Conservation (phyloP, 2,113 vertebrate species). For the Numenius arquata region DNA sequence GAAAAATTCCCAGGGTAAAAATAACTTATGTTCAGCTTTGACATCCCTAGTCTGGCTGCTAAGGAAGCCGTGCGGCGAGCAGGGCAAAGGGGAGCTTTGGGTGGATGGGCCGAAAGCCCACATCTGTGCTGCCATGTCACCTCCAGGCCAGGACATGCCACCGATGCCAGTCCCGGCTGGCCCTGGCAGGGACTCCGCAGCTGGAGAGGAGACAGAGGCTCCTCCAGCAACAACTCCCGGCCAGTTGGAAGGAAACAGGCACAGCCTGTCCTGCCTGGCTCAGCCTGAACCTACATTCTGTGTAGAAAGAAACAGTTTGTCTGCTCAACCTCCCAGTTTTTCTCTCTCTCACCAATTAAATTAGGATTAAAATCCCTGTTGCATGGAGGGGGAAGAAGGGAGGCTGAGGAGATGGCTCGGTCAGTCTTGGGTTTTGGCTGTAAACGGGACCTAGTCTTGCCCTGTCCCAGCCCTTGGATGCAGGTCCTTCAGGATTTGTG, state of each 20-base stretch:
- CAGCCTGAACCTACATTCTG: not conserved
- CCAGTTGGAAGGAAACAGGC: not conserved
- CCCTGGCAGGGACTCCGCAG: not conserved
- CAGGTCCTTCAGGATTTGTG: not conserved
- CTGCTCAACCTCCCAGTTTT: not conserved
- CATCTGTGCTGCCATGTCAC: not conserved
- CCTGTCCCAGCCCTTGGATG: not conserved
- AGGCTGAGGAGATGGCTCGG: not conserved
- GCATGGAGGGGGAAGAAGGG: not conserved
- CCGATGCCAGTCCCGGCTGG: not conserved
- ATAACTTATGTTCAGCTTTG: not conserved
- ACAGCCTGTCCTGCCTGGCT: not conserved
- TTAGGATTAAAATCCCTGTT: not conserved
- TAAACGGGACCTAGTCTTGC: not conserved
- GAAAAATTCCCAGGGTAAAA: not conserved
- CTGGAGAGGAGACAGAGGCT: not conserved
- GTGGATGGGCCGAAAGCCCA: not conserved
- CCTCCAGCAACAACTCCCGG: not conserved
- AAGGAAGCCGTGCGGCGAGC: not conserved
- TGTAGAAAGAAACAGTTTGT: not conserved
- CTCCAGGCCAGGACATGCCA: not conserved
- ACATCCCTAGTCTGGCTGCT: not conserved
- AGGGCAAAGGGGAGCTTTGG: rapidly evolving
- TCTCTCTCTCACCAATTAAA: not conserved
- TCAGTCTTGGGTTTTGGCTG: not conserved